These are phyloP conservation scores for Agonopterix subpropinquella DNA, from an alignment of 2,888 invertebrate species.

Conservation along the genomic window DNA sequence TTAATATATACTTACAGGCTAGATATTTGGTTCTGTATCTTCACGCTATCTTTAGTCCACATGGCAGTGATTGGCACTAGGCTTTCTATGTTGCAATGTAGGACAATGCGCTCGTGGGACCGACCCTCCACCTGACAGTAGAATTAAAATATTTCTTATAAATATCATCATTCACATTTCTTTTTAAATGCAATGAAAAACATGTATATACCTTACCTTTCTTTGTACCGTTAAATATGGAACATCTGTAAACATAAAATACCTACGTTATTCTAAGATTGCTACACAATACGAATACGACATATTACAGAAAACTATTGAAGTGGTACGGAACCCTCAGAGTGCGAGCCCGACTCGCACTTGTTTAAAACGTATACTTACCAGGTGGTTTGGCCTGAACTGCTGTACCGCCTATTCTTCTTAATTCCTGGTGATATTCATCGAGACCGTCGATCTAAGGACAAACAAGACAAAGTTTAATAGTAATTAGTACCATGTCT, in stretches of 20 bases:
- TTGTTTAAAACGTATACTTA: constrained; percentile 17
- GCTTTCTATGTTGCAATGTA: constrained; percentile 78
- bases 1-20: constrained; percentile 50
- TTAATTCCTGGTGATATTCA: constrained; percentile 74
- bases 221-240: constrained; percentile 67
- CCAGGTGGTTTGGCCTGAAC: constrained; percentile 77
- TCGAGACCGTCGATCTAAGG: constrained; percentile 78
- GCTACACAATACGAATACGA: background rate
- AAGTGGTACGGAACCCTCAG: no score
- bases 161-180: no score
- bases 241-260: constrained; percentile 47
- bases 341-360: no score
- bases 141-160: no score
- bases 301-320: no score
- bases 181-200: no score
- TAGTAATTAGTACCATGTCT: no score
- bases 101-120: constrained; percentile 60
- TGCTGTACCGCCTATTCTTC: constrained; percentile 79
- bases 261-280: background rate
- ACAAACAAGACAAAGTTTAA: no score
- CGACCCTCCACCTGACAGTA: constrained; percentile 51
- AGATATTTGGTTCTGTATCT: constrained; percentile 26
- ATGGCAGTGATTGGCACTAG: constrained; percentile 75
- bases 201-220: constrained; percentile 26
- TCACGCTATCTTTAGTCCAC: constrained; percentile 61